Conservation (phyloP, 1,140 invertebrate species). For the Procambarus virginalis region DNA sequence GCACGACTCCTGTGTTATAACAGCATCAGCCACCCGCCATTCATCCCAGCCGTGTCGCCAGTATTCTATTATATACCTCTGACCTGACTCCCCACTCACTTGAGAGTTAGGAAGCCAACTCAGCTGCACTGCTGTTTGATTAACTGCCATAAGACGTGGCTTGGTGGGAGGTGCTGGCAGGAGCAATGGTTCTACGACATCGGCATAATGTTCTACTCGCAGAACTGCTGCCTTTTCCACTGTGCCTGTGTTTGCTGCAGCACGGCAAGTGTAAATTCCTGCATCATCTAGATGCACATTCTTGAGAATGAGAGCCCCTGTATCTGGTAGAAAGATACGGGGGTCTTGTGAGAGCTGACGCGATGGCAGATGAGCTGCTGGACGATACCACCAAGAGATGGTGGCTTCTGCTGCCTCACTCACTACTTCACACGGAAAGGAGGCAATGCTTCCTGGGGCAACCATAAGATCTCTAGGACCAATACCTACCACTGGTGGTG, state of each 20-base stretch:
- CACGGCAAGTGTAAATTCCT: conserved; percentile 32
- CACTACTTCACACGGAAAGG: conserved; percentile 52
- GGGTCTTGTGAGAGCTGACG: conserved; percentile 37
- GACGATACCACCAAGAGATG: conserved; percentile 57
- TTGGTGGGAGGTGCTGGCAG: conserved; percentile 45
- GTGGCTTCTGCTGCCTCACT: conserved; percentile 37
- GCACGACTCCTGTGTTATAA: conserved; percentile 39
- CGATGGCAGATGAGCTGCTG: conserved; percentile 59
- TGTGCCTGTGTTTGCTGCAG: conserved; percentile 24
- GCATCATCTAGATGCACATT: conserved; percentile 29
- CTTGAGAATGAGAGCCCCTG: conserved; percentile 55
- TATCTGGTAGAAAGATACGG: conserved; percentile 25
- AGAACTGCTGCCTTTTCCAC: conserved; percentile 27
- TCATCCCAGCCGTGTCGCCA: conserved; percentile 42
- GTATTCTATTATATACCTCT: conserved; percentile 51
- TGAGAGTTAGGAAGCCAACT: conserved; percentile 54
- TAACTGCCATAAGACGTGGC: conserved; percentile 22
- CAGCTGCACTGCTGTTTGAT: conserved; percentile 28
- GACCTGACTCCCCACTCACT: neutral
- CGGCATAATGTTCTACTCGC: conserved; percentile 42
- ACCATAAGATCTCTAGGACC: conserved; percentile 42
- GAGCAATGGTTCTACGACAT: neutral
- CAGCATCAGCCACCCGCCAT: conserved; percentile 46
- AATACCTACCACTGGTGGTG: conserved; percentile 39
- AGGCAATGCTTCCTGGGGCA: conserved; percentile 35